These are phyloP conservation scores for Gopherus flavomarginatus DNA, from an alignment of 2,113 vertebrate species.

Conservation along the genomic window DNA sequence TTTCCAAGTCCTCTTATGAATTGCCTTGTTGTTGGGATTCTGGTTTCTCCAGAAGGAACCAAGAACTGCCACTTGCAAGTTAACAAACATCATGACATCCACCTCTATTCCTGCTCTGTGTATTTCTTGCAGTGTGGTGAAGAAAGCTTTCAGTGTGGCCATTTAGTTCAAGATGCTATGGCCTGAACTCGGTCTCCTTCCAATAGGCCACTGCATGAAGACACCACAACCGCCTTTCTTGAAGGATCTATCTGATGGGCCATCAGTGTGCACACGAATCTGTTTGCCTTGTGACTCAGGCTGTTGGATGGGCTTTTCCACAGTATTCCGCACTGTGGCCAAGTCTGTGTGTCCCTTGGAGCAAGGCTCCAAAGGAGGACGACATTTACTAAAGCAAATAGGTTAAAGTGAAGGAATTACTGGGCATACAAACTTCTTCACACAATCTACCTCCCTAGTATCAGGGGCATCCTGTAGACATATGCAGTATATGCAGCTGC, in stretches of 20 bases:
- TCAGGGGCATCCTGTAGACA: no score
- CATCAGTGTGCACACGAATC: background rate
- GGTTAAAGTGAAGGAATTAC: background rate
- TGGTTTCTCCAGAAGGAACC: background rate
- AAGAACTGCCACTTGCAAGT: background rate
- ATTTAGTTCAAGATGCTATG: background rate
- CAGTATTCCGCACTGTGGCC: no score
- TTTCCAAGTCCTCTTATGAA: no score
- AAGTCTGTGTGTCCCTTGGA: no score
- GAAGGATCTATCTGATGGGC: background rate
- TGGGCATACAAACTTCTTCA: background rate
- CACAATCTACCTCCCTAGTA: no score
- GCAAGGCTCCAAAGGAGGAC: no score
- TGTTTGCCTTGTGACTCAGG: no score
- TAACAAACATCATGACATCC: background rate
- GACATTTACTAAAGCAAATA: background rate
- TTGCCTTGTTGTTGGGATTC: background rate
- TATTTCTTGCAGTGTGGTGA: no score
- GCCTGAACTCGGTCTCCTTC: background rate
- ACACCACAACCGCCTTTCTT: background rate
- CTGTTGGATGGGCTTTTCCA: background rate
- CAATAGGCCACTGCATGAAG: background rate
- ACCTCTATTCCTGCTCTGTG: no score
- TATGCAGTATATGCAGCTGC: no score
- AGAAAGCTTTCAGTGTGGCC: no score